Evolutionary conservation across 2,797 vertebrate species (phyloP).

Genomic region (Lutra lutra): DNA sequence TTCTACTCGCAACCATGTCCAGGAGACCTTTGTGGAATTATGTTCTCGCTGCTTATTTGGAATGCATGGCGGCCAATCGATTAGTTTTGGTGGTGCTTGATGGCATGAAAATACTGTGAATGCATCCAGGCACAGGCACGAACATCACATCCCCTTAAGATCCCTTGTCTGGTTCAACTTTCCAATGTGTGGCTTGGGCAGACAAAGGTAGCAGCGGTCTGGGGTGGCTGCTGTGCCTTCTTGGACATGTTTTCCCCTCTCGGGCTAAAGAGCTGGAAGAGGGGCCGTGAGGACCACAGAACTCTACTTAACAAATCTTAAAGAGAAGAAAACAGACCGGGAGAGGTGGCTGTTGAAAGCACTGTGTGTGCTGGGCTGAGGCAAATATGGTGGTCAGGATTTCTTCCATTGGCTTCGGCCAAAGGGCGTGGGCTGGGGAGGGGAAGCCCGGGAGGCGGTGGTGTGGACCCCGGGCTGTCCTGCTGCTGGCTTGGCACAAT

Average conservation of each 20-base stretch:
- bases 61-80: not conserved
- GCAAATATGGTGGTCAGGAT: rapidly evolving
- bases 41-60: slow-evolving; percentile 12
- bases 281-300: rapidly evolving
- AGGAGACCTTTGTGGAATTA: not conserved
- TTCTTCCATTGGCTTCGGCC: not conserved
- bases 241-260: not conserved
- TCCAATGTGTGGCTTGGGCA: not conserved
- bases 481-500: not conserved
- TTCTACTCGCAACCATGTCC: slow-evolving; percentile 13
- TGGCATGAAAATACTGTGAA: slow-evolving; percentile 9
- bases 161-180: not conserved
- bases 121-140: not conserved
- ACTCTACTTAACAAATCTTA: too few relatives aligned
- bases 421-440: not conserved
- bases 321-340: not conserved
- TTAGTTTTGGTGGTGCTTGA: slow-evolving; percentile 52
- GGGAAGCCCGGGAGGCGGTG: too few relatives aligned
- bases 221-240: not conserved
- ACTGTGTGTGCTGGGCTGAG: too few relatives aligned
- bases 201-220: not conserved
- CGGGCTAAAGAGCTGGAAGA: not conserved
- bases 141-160: not conserved
- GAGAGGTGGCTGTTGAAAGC: not conserved
- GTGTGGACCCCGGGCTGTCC: not conserved